These are phyloP conservation scores for Notothenia rossii DNA, from an alignment of 2,113 vertebrate genomes.

Conservation along the genomic window DNA sequence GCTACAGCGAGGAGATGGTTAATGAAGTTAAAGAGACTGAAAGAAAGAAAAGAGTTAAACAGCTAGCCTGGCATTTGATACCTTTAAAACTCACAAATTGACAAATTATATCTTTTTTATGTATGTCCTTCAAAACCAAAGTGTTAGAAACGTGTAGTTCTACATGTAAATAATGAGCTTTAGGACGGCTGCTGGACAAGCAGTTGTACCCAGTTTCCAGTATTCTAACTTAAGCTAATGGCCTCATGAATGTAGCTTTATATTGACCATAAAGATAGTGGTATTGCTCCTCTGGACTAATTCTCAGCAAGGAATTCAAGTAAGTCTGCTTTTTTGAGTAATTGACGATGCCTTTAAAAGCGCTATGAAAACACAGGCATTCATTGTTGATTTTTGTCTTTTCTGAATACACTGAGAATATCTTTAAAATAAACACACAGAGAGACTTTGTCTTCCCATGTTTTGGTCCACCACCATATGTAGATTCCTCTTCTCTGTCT, in stretches of 20 bases:
- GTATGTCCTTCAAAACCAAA: not conserved
- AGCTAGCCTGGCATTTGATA: not conserved
- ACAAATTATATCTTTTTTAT: not conserved
- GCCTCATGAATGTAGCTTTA: not conserved
- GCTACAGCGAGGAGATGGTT: not conserved
- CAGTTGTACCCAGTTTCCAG: too few species aligned
- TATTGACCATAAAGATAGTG: not conserved
- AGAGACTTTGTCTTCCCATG: conserved; percentile 5
- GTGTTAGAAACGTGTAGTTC: too few species aligned
- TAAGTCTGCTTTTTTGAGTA: not conserved
- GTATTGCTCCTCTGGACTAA: not conserved
- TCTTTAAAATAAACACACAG: conserved; percentile 23
- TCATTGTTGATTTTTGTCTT: not conserved
- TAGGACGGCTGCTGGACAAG: too few species aligned
- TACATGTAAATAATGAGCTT: too few species aligned
- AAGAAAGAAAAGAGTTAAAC: not conserved
- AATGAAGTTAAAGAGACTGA: too few species aligned
- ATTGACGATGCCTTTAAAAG: not conserved
- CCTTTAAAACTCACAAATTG: not conserved
- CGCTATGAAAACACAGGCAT: too few species aligned
- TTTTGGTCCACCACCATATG: not conserved
- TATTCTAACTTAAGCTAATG: not conserved
- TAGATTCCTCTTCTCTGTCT: conserved; percentile 32
- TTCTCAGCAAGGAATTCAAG: not conserved
- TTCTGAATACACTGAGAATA: conserved; percentile 10